phyloP scores from a whole-genome alignment of 2,113 vertebrate genomes.

The Thryonomys swinderianus region DNA sequence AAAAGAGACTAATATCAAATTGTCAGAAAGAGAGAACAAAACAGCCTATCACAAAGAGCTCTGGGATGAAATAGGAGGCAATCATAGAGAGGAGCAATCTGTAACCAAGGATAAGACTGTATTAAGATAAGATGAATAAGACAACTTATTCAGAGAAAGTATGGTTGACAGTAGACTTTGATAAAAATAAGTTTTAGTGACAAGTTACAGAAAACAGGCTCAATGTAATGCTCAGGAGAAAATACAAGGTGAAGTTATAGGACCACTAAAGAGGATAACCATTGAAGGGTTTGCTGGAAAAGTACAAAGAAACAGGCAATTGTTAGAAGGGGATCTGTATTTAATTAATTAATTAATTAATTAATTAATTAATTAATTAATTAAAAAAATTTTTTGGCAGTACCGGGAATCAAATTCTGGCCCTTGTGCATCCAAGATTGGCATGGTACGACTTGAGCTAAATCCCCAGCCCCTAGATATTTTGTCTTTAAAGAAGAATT shows the following conservation, averaged over 20 bases:
- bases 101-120: not conserved
- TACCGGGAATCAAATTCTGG: too few relatives aligned
- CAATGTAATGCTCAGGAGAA: not conserved
- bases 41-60: not conserved
- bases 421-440: too few relatives aligned
- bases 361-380: too few relatives aligned
- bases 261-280: not conserved
- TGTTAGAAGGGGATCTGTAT: not conserved
- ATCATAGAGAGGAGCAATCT: not conserved
- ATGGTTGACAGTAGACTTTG: not conserved
- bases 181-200: not conserved
- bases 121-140: not conserved
- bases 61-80: not conserved
- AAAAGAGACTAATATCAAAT: not conserved
- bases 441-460: too few relatives aligned
- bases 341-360: too few relatives aligned
- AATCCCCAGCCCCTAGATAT: too few relatives aligned
- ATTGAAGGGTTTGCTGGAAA: not conserved
- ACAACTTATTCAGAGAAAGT: not conserved
- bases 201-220: not conserved
- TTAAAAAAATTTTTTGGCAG: too few relatives aligned
- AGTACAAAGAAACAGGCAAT: not conserved
- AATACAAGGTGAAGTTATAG: not conserved
- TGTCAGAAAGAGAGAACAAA: not conserved
- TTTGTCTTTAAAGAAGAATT: not conserved